These are phyloP conservation scores for Parazoanthus darwini DNA, from an alignment of 92 coral and sea anemone genomes.

Conservation along the genomic window DNA sequence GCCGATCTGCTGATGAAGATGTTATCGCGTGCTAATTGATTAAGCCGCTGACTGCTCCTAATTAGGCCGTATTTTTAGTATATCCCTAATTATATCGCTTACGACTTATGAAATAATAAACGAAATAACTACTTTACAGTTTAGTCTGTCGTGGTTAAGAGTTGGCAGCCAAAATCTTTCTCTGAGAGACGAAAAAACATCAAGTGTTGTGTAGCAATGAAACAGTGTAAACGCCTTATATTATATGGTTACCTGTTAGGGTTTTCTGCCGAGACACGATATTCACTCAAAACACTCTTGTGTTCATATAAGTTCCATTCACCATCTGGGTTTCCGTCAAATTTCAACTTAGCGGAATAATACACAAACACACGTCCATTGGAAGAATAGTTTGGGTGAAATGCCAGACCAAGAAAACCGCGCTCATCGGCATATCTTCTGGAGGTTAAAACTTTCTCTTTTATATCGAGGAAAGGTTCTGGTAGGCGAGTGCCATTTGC, in stretches of 20 bases:
- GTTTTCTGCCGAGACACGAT: conserved; percentile 58
- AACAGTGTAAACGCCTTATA: no score
- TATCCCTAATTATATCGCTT: no score
- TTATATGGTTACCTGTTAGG: conserved; percentile 47
- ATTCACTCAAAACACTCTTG: conserved; percentile 83
- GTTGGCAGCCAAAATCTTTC: no score
- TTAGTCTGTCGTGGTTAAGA: no score
- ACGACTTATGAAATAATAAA: no score
- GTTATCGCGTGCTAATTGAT: no score
- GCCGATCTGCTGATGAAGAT: no score
- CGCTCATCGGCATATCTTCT: conserved; percentile 79
- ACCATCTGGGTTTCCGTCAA: neutral
- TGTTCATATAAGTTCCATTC: conserved; percentile 30
- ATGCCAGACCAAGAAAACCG: conserved; percentile 83
- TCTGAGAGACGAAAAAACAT: no score
- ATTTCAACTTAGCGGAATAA: conserved; percentile 50
- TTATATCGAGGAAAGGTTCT: conserved; percentile 77
- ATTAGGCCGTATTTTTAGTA: no score
- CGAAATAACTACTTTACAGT: no score
- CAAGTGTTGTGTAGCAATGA: no score
- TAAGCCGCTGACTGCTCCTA: no score
- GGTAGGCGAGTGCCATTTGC: conserved; percentile 56
- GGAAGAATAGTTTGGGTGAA: conserved; percentile 74
- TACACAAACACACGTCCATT: conserved; percentile 89
- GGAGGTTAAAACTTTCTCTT: conserved; percentile 62